These are phyloP conservation scores for Tokudaia tokunoshimensis DNA, from an alignment of 2,797 vertebrate species.

Conservation along the genomic window DNA sequence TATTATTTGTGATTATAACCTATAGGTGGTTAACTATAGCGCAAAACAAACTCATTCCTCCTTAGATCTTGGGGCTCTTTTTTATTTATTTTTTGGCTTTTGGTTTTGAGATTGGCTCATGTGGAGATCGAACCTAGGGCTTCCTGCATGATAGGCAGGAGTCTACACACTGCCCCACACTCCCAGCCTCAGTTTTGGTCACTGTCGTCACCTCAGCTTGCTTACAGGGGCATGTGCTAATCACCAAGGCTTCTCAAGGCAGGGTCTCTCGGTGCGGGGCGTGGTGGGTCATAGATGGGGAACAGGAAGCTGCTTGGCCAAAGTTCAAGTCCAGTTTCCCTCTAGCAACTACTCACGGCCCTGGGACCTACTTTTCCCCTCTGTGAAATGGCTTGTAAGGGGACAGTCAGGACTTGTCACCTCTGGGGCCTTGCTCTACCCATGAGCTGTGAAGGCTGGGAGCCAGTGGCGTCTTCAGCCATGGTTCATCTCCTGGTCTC, in stretches of 20 bases:
- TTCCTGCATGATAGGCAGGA: background rate
- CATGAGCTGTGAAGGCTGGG: background rate
- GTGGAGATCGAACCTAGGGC: background rate
- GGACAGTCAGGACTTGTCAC: rapidly evolving
- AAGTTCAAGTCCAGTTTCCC: background rate
- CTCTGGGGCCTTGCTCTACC: background rate
- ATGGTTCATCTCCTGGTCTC: background rate
- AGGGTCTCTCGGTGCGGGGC: background rate
- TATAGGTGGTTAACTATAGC: background rate
- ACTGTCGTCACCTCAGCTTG: background rate
- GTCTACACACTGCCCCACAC: background rate
- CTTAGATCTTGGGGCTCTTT: background rate
- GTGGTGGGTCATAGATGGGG: background rate
- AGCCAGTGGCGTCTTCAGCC: background rate
- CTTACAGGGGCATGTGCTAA: background rate
- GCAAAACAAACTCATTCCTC: background rate
- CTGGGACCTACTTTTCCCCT: background rate
- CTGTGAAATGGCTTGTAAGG: background rate
- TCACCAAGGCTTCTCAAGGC: rapidly evolving
- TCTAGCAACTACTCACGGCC: background rate
- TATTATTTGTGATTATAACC: background rate
- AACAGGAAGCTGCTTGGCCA: too few species aligned
- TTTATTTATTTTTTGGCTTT: background rate
- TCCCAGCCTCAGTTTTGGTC: background rate
- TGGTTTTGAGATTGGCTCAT: background rate